Evolutionary conservation across 2,113 vertebrate species (phyloP).

Genomic region (Gopherus evgoodei): DNA sequence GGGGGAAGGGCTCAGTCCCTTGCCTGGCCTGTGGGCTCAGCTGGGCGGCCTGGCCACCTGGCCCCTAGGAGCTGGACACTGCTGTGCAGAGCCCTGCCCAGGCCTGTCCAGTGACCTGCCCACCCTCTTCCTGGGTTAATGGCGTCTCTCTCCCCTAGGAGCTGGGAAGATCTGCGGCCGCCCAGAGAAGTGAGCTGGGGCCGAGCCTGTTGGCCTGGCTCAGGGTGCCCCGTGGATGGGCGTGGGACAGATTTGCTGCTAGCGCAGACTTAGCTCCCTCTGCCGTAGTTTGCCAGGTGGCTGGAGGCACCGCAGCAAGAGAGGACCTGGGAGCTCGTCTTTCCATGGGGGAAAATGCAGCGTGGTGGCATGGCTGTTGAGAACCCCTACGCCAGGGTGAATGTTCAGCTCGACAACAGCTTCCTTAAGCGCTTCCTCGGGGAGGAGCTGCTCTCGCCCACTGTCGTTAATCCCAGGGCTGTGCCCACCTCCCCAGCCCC

Average conservation of each 20-base stretch:
- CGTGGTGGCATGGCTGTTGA: slow-evolving; percentile 76
- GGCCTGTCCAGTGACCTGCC: accelerated
- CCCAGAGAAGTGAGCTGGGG: too few relatives aligned
- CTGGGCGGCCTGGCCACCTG: too few relatives aligned
- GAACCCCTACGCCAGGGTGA: slow-evolving; percentile 82
- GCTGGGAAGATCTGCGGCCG: background rate
- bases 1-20: background rate
- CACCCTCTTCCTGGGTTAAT: accelerated
- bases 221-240: background rate
- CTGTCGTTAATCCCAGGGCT: slow-evolving; percentile 67
- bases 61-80: too few relatives aligned
- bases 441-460: slow-evolving; percentile 58
- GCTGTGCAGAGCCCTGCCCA: background rate
- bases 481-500: background rate
- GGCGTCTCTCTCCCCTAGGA: background rate
- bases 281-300: background rate
- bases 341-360: slow-evolving; percentile 71
- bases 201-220: too few relatives aligned
- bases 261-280: background rate
- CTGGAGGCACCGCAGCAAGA: accelerated
- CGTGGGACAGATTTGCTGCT: background rate
- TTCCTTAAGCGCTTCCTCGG: slow-evolving; percentile 72
- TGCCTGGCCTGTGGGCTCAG: too few relatives aligned
- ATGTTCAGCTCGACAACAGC: slow-evolving; percentile 81
- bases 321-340: accelerated